Evolutionary conservation across 2,797 vertebrate species (phyloP).

Genomic region (Acanthiza pusilla): DNA sequence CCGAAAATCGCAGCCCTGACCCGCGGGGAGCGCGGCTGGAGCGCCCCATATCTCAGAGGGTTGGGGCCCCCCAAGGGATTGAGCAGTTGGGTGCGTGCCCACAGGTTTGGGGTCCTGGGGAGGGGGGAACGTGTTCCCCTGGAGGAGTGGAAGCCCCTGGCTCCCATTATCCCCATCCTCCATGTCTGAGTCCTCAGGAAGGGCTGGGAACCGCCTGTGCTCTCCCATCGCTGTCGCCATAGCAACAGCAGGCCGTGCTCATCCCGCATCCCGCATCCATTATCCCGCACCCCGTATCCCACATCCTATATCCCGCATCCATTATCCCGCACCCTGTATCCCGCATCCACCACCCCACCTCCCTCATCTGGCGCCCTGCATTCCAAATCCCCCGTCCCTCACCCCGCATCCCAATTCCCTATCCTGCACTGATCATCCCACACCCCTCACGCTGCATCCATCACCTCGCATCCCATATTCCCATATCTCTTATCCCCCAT

Average conservation of each 20-base stretch:
- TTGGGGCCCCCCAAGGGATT: background rate
- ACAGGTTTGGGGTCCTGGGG: background rate
- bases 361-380: background rate
- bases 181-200: background rate
- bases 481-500: too few relatives aligned
- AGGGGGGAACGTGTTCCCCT: fast-evolving
- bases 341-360: background rate
- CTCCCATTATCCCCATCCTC: background rate
- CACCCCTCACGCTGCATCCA: too few relatives aligned
- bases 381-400: background rate
- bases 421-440: too few relatives aligned
- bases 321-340: too few relatives aligned
- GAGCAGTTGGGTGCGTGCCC: background rate
- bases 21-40: fast-evolving
- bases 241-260: constrained; percentile 37
- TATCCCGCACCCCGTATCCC: background rate
- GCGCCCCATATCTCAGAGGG: background rate
- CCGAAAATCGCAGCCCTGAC: background rate
- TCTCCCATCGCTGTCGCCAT: constrained; percentile 53
- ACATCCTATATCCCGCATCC: background rate
- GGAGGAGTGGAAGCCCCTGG: too few relatives aligned
- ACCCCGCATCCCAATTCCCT: background rate
- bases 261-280: background rate
- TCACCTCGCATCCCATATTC: too few relatives aligned
- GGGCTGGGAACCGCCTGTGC: background rate